Conservation (phyloP, 2,797 vertebrate species). For the Enteromius anoplus region DNA sequence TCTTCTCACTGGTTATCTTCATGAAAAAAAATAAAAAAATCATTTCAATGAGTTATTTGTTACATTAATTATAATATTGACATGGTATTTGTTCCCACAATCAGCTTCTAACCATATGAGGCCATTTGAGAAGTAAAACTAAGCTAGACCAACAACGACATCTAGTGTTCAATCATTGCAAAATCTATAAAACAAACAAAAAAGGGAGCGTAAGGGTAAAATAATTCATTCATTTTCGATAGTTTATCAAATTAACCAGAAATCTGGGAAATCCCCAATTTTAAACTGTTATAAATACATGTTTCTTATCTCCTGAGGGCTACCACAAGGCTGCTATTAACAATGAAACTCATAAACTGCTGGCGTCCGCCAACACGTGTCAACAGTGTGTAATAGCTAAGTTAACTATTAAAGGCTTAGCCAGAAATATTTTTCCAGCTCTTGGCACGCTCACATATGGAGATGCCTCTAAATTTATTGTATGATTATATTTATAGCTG, state of each 20-base stretch:
- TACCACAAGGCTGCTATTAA: neutral
- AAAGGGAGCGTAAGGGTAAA: neutral
- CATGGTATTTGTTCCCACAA: neutral
- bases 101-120: neutral
- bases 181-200: neutral
- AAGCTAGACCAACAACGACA: conserved; percentile 5
- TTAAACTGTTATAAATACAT: neutral
- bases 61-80: neutral
- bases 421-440: neutral
- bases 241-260: neutral
- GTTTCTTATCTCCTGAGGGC: neutral
- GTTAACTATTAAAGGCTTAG: neutral
- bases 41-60: neutral
- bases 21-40: neutral
- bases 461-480: neutral
- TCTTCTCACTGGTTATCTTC: neutral
- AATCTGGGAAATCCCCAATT: neutral
- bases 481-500: neutral
- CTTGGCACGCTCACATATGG: no score
- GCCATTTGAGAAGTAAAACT: neutral
- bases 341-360: neutral
- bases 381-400: neutral
- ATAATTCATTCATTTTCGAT: neutral
- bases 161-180: neutral
- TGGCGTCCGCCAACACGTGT: neutral